Evolutionary conservation across 2,113 vertebrate genomes (phyloP).

Genomic region (Heloderma charlesbogerti): DNA sequence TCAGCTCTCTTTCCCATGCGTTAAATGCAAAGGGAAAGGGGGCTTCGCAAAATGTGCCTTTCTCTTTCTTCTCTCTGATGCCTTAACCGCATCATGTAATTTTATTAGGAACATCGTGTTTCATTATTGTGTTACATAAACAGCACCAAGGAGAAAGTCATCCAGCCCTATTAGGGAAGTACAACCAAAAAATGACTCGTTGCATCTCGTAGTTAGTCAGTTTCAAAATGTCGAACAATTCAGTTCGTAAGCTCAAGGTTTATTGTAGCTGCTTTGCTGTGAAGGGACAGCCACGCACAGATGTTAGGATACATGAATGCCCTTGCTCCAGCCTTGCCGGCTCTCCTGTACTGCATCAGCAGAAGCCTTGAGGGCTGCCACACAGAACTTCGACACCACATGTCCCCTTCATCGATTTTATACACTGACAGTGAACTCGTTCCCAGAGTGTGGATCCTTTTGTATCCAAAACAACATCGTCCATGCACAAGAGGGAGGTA

Average conservation of each 20-base stretch:
- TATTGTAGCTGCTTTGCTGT: neutral
- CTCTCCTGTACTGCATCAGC: neutral
- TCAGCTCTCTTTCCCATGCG: conserved; percentile 54
- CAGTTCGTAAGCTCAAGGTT: neutral
- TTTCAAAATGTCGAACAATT: conserved; percentile 15
- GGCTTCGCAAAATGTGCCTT: conserved; percentile 60
- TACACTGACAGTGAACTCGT: neutral
- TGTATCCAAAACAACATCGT: too few species aligned
- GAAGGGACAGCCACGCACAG: neutral
- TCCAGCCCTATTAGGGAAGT: conserved; percentile 43
- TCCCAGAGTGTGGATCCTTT: neutral
- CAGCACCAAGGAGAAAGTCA: conserved; percentile 53
- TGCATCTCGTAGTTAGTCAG: conserved; percentile 14
- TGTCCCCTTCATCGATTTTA: neutral
- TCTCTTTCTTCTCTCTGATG: conserved; percentile 43
- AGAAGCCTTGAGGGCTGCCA: neutral
- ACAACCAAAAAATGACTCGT: conserved; percentile 30
- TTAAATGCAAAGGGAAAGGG: conserved; percentile 36
- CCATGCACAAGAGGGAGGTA: too few species aligned
- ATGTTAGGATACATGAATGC: neutral
- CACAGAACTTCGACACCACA: neutral
- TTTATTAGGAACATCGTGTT: conserved; percentile 50
- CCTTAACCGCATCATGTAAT: conserved; percentile 28
- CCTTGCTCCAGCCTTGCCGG: neutral
- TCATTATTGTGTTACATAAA: conserved; percentile 57